phyloP scores from a whole-genome alignment of 2,113 vertebrate genomes.

The Hucho hucho region DNA sequence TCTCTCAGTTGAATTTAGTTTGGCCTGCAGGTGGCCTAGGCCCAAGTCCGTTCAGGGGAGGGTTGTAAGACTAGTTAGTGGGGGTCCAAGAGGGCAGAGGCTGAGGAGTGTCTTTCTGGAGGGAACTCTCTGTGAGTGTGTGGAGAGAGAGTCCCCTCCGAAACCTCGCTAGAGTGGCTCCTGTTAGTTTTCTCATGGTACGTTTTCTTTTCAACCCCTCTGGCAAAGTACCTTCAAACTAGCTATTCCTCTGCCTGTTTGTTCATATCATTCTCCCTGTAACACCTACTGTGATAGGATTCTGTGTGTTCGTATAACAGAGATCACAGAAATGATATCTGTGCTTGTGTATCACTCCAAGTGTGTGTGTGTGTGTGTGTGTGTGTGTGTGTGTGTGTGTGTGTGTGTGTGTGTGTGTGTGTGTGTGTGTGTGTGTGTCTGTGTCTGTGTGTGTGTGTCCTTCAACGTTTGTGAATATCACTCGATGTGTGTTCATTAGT shows the following conservation, averaged over 20 bases:
- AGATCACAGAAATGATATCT: no score
- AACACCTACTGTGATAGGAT: slow-evolving; percentile 14
- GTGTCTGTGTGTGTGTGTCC: background rate
- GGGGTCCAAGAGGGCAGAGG: slow-evolving; percentile 13
- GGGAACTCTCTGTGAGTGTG: no score
- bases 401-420: slow-evolving; percentile 1
- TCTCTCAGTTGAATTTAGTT: slow-evolving; percentile 66
- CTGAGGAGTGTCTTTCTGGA: slow-evolving; percentile 12
- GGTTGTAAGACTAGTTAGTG: slow-evolving; percentile 20
- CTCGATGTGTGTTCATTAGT: background rate
- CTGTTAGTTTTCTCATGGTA: slow-evolving; percentile 57
- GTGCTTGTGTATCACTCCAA: no score
- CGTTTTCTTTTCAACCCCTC: background rate
- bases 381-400: slow-evolving; percentile 4
- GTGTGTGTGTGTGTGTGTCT: background rate
- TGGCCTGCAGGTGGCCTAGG: slow-evolving; percentile 60
- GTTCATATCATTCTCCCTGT: background rate
- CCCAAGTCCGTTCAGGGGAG: slow-evolving; percentile 64
- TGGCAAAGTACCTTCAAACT: slow-evolving; percentile 59
- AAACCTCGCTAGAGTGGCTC: slow-evolving; percentile 55
- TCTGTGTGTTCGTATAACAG: no score
- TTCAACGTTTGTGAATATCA: background rate
- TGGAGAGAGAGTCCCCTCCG: slow-evolving; percentile 34
- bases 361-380: no score
- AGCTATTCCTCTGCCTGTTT: slow-evolving; percentile 30